Evolutionary conservation across 2,113 vertebrate species (phyloP).

Genomic region (Heterotilapia buettikoferi): DNA sequence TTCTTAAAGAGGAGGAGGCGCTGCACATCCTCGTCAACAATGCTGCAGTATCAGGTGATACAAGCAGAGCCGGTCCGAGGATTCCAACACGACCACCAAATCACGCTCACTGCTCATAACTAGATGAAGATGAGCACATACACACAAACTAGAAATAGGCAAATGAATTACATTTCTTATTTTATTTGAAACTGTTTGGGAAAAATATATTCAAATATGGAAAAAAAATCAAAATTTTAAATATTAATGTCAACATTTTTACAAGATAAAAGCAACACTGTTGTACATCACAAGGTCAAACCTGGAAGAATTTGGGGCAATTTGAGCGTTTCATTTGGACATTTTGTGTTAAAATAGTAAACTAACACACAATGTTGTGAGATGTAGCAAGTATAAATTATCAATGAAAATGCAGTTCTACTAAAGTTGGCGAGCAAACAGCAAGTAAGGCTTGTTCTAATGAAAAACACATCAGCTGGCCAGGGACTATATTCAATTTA

Average conservation of each 20-base stretch:
- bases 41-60: constrained; percentile 70
- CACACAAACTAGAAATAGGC: not conserved
- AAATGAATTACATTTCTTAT: not conserved
- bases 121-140: not conserved
- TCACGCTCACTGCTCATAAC: not conserved
- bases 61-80: not conserved
- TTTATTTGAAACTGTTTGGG: not conserved
- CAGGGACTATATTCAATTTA: not conserved
- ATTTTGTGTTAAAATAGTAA: not conserved
- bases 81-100: not conserved
- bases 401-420: not conserved
- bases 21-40: constrained; percentile 87
- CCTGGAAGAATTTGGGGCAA: not conserved
- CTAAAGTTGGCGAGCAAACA: not conserved
- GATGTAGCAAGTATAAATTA: not conserved
- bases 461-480: not conserved
- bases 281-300: not conserved
- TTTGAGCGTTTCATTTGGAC: not conserved
- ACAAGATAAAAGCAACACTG: not conserved
- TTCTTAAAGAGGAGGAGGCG: constrained; percentile 70
- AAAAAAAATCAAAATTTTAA: not conserved
- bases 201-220: not conserved
- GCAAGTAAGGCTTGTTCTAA: not conserved
- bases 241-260: not conserved
- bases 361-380: not conserved